A percentile compares a stretch with the other conserved stretches of the same genome.
phyloP scores from a whole-genome alignment of 1,140 invertebrate species.

The Saxidomus purpurata region DNA sequence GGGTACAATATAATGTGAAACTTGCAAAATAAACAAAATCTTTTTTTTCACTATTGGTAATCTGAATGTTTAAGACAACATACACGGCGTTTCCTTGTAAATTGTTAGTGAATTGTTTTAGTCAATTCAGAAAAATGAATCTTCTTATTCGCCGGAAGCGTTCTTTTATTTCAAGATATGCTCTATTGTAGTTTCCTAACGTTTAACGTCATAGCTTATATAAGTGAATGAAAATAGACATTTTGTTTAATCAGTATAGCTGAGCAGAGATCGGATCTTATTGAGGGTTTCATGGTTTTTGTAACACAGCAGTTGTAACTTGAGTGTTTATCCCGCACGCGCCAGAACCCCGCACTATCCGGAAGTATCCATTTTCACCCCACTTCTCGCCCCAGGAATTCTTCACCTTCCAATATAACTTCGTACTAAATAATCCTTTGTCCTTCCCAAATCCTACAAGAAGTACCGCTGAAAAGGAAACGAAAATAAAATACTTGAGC shows the following conservation, averaged over 20 bases:
- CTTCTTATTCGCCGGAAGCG: too few relatives aligned
- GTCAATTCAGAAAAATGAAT: too few relatives aligned
- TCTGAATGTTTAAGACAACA: too few relatives aligned
- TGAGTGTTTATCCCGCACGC: constrained; percentile 83
- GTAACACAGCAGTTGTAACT: constrained; percentile 82
- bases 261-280: not conserved
- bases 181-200: not conserved
- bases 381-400: constrained; percentile 84
- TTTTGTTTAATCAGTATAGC: not conserved
- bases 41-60: too few relatives aligned
- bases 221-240: not conserved
- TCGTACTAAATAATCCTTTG: constrained; percentile 77
- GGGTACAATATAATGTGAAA: too few relatives aligned
- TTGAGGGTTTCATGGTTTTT: constrained; percentile 5
- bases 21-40: too few relatives aligned
- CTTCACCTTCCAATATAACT: constrained; percentile 84
- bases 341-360: constrained; percentile 79
- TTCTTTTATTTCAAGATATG: too few relatives aligned
- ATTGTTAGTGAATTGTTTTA: too few relatives aligned
- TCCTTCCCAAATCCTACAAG: constrained; percentile 84
- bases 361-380: constrained; percentile 84
- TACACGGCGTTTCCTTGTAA: too few relatives aligned
- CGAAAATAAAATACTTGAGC: too few relatives aligned
- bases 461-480: constrained; percentile 79
- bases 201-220: too few relatives aligned